These are phyloP conservation scores for Anaspis maculata DNA, from an alignment of 2,888 invertebrate genomes.

Conservation along the genomic window DNA sequence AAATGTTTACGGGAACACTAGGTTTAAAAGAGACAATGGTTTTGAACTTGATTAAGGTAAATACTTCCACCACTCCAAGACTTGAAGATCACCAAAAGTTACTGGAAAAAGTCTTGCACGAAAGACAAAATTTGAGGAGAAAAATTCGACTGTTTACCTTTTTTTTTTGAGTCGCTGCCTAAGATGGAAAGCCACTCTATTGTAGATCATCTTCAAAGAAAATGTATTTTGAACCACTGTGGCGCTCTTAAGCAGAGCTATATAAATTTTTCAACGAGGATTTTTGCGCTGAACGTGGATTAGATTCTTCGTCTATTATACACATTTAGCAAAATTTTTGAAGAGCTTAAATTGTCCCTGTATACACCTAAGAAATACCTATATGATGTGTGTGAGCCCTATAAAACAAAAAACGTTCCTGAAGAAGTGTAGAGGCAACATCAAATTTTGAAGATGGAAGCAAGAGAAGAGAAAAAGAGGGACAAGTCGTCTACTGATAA, in stretches of 20 bases:
- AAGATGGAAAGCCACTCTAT: slow-evolving; percentile 2
- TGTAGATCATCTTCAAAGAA: slow-evolving; percentile 4
- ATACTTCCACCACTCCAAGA: too few relatives aligned
- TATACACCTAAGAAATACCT: slow-evolving; percentile 22
- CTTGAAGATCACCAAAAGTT: background rate
- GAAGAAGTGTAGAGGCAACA: slow-evolving; percentile 9
- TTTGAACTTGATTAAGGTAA: too few relatives aligned
- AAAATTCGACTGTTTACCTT: background rate
- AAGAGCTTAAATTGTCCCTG: slow-evolving; percentile 17
- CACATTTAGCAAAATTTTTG: slow-evolving; percentile 11
- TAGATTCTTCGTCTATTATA: slow-evolving; percentile 2
- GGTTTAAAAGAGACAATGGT: too few relatives aligned
- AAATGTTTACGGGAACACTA: too few relatives aligned
- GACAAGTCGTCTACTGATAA: slow-evolving; percentile 8
- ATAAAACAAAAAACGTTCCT: slow-evolving; percentile 8
- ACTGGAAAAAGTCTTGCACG: background rate
- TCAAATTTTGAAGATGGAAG: slow-evolving; percentile 9
- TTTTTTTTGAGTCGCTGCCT: background rate
- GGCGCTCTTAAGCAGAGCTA: slow-evolving; percentile 5
- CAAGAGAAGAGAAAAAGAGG: slow-evolving; percentile 9
- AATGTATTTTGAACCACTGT: slow-evolving; percentile 4
- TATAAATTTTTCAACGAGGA: background rate
- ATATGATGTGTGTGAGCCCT: slow-evolving; percentile 13
- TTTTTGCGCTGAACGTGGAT: slow-evolving; percentile 1
- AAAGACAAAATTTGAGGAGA: background rate